These are phyloP conservation scores for Cercopithecus diana DNA, from an alignment of 2,797 vertebrate genomes.

Conservation along the genomic window DNA sequence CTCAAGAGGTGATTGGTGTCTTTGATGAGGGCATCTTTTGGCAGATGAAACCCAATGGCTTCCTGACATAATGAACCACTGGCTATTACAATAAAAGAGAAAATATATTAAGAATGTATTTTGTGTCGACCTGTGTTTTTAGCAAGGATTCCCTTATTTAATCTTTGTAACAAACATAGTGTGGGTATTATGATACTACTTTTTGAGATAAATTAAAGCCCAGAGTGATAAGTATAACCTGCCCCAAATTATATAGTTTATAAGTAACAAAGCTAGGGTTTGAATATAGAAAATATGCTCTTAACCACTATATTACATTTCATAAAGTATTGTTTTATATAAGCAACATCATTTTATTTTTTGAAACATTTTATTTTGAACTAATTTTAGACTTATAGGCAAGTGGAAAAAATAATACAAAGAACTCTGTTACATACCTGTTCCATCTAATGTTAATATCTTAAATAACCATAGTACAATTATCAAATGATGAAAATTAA, in stretches of 20 bases:
- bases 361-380: constrained; percentile 4
- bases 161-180: background rate
- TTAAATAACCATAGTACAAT: background rate
- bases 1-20: background rate
- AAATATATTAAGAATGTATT: background rate
- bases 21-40: background rate
- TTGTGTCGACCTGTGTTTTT: background rate
- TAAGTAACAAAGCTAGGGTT: background rate
- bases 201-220: background rate
- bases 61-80: background rate
- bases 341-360: background rate
- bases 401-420: background rate
- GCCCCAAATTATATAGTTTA: background rate
- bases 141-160: background rate
- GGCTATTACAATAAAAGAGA: background rate
- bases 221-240: background rate
- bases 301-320: background rate
- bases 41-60: background rate
- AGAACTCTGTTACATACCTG: background rate
- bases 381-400: background rate
- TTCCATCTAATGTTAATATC: background rate
- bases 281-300: background rate
- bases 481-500: background rate
- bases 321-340: background rate
- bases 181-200: background rate